phyloP scores from a whole-genome alignment of 2,888 invertebrate species.

The Lapara coniferarum region DNA sequence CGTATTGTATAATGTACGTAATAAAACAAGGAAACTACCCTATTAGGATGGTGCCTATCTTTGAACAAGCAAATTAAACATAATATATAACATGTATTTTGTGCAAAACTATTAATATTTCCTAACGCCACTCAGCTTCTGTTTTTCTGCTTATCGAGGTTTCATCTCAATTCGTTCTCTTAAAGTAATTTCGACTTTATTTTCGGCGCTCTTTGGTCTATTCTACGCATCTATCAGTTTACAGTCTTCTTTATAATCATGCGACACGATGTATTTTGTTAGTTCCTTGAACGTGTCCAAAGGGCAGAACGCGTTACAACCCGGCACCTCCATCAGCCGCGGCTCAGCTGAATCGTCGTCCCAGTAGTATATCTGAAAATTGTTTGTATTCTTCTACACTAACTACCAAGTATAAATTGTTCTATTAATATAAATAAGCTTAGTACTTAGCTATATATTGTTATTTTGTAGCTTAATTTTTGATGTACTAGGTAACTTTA shows the following conservation, averaged over 20 bases:
- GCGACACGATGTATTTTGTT: constrained; percentile 72
- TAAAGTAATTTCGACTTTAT: neutral
- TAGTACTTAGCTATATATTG: too few relatives aligned
- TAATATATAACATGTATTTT: too few relatives aligned
- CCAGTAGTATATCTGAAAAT: constrained; percentile 78
- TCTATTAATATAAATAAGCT: neutral
- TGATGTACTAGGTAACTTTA: too few relatives aligned
- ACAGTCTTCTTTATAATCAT: constrained; percentile 75
- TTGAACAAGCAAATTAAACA: too few relatives aligned
- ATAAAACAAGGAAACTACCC: too few relatives aligned
- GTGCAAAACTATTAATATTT: too few relatives aligned
- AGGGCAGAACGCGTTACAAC: constrained; percentile 80
- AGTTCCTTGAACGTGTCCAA: constrained; percentile 77
- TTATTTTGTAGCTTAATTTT: too few relatives aligned
- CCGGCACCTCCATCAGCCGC: constrained; percentile 78
- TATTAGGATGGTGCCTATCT: too few relatives aligned
- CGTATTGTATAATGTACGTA: too few relatives aligned
- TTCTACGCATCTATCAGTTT: constrained; percentile 55
- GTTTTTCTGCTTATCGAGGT: too few relatives aligned
- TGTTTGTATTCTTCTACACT: too few relatives aligned
- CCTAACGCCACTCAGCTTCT: too few relatives aligned
- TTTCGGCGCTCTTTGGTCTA: neutral
- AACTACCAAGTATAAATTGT: neutral
- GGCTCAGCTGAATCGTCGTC: constrained; percentile 79
- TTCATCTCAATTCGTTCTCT: neutral